Base-by-base conservation (phyloP, 2,113 vertebrate genomes). In the Copsychus sechellarum region DNA sequence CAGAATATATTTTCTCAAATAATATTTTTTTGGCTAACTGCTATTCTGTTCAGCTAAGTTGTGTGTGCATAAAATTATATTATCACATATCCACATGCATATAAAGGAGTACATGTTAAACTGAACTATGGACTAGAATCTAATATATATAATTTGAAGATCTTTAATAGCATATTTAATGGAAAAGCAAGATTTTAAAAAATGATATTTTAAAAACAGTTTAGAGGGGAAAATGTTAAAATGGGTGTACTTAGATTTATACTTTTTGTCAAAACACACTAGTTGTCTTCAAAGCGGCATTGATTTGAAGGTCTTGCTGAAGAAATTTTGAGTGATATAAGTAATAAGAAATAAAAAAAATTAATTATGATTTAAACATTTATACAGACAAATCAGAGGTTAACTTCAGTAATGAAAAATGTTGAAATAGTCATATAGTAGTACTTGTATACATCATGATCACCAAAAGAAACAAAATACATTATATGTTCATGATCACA, bases 141-240 rank as follows among this genome's bases (percentile, higher is more conserved):
- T 42, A 80, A n/a, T 29, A 57, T 19, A 17, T 6, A 17, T 20
- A 23, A 33, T 40, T 40, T 56, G 6, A 74, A 74, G 12, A 26
- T 24, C 16, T 76, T 87, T 26, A 56, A 5, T 24, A 40, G 4
- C 5, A 36, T 36, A 26, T 60, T 82, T 83, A 17, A 33, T n/a
- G 10, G 18, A 76, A 24, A 5, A 71, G 14, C 2, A 86, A 70
- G 25, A 21, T 48, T 53, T 25, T 9, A 2, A 31, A 36, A 48
- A 29, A 9, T 4, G 3, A 5, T 0, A 3, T 40, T 64, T 38
- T 3, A 5, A 8, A 22, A 38, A 69, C 0, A 29, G 3, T 57
- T 64, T 65, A 23, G 17, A 36, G 5, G 4, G 4, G 3, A n/a
- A 25, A 58, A 42, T 3, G 1, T 33, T 72, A n/a, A 72, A 84